Evolutionary conservation across 2,797 vertebrate species (phyloP).

Genomic region (Poecile montanus): DNA sequence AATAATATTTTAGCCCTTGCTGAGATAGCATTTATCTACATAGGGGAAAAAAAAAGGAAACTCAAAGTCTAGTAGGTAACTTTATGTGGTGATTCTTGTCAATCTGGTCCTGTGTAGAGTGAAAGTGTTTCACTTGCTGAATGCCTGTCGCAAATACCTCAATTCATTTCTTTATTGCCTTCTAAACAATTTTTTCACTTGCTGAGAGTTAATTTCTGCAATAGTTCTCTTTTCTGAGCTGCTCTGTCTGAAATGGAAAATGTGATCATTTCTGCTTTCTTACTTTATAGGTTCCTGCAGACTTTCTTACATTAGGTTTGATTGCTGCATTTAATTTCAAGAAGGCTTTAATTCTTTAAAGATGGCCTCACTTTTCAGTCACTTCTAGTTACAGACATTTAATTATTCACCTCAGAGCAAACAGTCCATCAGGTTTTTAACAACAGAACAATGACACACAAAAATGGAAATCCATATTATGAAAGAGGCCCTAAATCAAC

Average conservation of each 20-base stretch:
- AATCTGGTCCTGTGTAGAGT: neutral
- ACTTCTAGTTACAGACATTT: constrained; percentile 52
- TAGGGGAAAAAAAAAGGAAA: neutral
- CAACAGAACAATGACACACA: constrained; percentile 74
- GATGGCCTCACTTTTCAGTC: constrained; percentile 32
- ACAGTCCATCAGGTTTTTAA: constrained; percentile 72
- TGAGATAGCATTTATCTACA: neutral
- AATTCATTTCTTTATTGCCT: neutral
- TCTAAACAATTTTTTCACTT: neutral
- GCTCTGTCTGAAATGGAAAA: neutral
- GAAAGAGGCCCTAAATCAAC: constrained; percentile 86
- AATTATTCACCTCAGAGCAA: constrained; percentile 63
- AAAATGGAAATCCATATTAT: constrained; percentile 84
- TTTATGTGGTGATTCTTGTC: neutral
- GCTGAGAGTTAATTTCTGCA: neutral
- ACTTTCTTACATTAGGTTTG: neutral
- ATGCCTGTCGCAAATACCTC: neutral
- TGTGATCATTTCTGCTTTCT: neutral
- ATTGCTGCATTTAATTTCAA: constrained; percentile 51
- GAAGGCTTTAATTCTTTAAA: constrained; percentile 57
- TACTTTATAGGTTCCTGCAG: neutral
- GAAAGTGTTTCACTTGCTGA: neutral
- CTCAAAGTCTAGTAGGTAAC: neutral
- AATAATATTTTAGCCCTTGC: neutral
- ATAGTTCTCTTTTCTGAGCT: neutral